Evolutionary conservation across 1,140 invertebrate genomes (phyloP).

Genomic region (Dinothrombium tinctorium): DNA sequence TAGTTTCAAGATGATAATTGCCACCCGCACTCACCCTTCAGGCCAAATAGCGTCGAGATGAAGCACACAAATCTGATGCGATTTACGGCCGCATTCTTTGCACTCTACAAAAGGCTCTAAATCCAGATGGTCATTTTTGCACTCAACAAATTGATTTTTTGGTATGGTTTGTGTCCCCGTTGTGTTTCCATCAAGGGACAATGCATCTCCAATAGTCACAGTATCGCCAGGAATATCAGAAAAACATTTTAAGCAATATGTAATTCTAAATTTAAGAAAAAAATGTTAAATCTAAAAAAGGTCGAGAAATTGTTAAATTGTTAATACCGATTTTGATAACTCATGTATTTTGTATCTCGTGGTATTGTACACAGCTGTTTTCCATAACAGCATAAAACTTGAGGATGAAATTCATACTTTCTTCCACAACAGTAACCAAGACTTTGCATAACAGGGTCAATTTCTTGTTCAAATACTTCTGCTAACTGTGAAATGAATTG

Average conservation of each 20-base stretch:
- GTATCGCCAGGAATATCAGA: slow-evolving; percentile 95
- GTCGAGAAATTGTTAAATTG: slow-evolving; percentile 13
- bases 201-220: slow-evolving; percentile 49
- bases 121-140: slow-evolving; percentile 97
- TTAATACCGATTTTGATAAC: slow-evolving; percentile 77
- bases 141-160: slow-evolving; percentile 87
- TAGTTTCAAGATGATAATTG: neutral
- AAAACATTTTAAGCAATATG: slow-evolving; percentile 99
- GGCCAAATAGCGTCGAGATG: slow-evolving; percentile 89
- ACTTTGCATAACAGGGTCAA: slow-evolving; percentile 93
- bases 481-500: slow-evolving; percentile 42
- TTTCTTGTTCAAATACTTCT: slow-evolving; percentile 91
- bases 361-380: slow-evolving; percentile 96
- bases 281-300: neutral
- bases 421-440: slow-evolving; percentile 95
- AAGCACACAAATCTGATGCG: slow-evolving; percentile 93
- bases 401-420: slow-evolving; percentile 96
- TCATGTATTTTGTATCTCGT: slow-evolving; percentile 90
- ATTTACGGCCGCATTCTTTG: slow-evolving; percentile 77
- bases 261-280: slow-evolving; percentile 46
- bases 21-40: slow-evolving; percentile 35
- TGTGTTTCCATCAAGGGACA: slow-evolving; percentile 66
- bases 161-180: slow-evolving; percentile 87
- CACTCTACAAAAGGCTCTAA: slow-evolving; percentile 90
- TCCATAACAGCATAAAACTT: slow-evolving; percentile 95